Evolutionary conservation across 2,888 invertebrate species (phyloP).

Genomic region (Sipha maydis): DNA sequence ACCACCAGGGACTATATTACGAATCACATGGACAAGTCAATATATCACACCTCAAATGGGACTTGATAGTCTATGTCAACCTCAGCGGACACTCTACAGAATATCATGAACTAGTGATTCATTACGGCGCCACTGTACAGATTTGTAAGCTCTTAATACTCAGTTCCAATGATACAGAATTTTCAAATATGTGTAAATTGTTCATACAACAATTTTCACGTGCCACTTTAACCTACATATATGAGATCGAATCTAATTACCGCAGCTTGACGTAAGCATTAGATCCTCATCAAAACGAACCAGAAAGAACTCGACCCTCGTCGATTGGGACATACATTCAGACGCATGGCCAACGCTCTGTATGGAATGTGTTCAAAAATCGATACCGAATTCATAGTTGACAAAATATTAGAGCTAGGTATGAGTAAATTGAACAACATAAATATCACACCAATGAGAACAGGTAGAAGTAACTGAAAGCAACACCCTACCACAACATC

Average conservation of each 20-base stretch:
- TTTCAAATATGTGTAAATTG: background rate
- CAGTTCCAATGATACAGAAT: background rate
- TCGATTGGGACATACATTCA: background rate
- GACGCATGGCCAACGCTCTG: background rate
- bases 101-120: background rate
- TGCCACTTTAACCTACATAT: background rate
- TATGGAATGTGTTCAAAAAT: background rate
- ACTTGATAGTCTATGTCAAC: too few species aligned
- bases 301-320: background rate
- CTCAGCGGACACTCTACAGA: too few species aligned
- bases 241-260: conserved; percentile 4
- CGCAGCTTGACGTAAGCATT: background rate
- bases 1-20: too few species aligned
- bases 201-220: background rate
- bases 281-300: background rate
- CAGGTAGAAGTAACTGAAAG: too few species aligned
- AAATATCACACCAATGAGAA: too few species aligned
- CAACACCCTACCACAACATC: too few species aligned
- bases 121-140: background rate
- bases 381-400: background rate
- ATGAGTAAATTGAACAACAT: too few species aligned
- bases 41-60: too few species aligned
- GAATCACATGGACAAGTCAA: too few species aligned
- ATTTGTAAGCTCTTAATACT: background rate
- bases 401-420: background rate